Percentiles rank a stretch among this genome's conserved stretches.
phyloP scores from a whole-genome alignment of 2,888 invertebrate genomes.

The Dryobotodes eremita region DNA sequence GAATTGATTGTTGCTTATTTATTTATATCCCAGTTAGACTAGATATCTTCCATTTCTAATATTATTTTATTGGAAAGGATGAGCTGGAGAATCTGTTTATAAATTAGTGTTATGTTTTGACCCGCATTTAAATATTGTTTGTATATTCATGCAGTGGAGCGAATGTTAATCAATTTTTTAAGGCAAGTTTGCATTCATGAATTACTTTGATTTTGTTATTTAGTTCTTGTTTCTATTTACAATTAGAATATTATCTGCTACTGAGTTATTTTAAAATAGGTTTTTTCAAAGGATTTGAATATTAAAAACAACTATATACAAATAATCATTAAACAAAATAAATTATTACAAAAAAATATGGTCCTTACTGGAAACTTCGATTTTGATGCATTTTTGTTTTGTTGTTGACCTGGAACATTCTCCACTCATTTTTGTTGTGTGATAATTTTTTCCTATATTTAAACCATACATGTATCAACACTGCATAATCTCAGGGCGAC shows the following conservation, averaged over 20 bases:
- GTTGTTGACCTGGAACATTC: slow-evolving; percentile 1
- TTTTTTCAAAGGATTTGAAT: neutral
- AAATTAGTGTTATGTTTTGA: slow-evolving; percentile 34
- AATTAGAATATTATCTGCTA: slow-evolving; percentile 8
- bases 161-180: slow-evolving; percentile 40
- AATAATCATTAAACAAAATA: neutral
- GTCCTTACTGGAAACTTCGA: neutral
- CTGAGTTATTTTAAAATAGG: slow-evolving; percentile 1
- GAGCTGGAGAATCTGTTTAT: slow-evolving; percentile 43
- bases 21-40: slow-evolving; percentile 53
- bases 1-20: slow-evolving; percentile 56
- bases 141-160: slow-evolving; percentile 45
- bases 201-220: slow-evolving; percentile 42
- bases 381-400: neutral
- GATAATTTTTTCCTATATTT: neutral
- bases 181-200: slow-evolving; percentile 43
- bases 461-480: slow-evolving; percentile 1
- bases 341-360: neutral
- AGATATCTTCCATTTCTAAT: slow-evolving; percentile 39
- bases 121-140: slow-evolving; percentile 44
- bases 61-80: slow-evolving; percentile 46
- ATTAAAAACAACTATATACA: neutral
- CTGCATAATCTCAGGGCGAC: neutral
- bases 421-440: slow-evolving; percentile 18
- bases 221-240: slow-evolving; percentile 22